Conservation (phyloP, 2,888 invertebrate species). For the Atherix ibis region DNA sequence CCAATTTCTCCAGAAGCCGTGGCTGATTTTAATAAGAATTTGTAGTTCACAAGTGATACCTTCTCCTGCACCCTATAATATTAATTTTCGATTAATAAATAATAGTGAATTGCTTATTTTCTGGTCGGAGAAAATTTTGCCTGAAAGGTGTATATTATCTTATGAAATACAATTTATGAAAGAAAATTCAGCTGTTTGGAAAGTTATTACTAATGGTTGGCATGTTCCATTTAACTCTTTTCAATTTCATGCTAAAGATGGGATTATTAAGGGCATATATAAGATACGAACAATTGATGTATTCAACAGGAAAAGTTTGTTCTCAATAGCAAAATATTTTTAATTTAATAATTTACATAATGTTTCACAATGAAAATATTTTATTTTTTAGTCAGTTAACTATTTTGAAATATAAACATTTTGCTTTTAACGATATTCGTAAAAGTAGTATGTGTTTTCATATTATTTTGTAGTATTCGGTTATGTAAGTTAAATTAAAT, state of each 20-base stretch:
- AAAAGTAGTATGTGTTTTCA: no score
- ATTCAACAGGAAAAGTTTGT: no score
- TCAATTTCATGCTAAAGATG: slow-evolving; percentile 22
- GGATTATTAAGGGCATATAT: slow-evolving; percentile 23
- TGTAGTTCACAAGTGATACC: slow-evolving; percentile 23
- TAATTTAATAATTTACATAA: no score
- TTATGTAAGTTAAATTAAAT: no score
- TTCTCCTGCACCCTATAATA: slow-evolving; percentile 25
- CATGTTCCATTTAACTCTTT: slow-evolving; percentile 29
- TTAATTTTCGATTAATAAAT: slow-evolving; percentile 30
- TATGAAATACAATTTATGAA: slow-evolving; percentile 29
- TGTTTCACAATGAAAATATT: no score
- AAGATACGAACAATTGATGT: slow-evolving; percentile 26
- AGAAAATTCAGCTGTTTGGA: slow-evolving; percentile 14
- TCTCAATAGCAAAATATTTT: no score
- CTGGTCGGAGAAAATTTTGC: slow-evolving; percentile 31
- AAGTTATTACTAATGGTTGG: slow-evolving; percentile 19
- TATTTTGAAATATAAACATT: no score
- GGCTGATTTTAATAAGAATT: slow-evolving; percentile 31
- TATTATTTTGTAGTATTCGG: no score
- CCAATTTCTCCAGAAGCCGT: slow-evolving; percentile 26
- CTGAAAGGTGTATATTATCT: slow-evolving; percentile 25
- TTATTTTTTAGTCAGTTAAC: no score
- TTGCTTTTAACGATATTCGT: no score
- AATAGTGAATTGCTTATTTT: slow-evolving; percentile 33